Percentiles rank a stretch among this genome's conserved stretches.
phyloP scores from a whole-genome alignment of 1,140 invertebrate species.

The Drosophila eugracilis region DNA sequence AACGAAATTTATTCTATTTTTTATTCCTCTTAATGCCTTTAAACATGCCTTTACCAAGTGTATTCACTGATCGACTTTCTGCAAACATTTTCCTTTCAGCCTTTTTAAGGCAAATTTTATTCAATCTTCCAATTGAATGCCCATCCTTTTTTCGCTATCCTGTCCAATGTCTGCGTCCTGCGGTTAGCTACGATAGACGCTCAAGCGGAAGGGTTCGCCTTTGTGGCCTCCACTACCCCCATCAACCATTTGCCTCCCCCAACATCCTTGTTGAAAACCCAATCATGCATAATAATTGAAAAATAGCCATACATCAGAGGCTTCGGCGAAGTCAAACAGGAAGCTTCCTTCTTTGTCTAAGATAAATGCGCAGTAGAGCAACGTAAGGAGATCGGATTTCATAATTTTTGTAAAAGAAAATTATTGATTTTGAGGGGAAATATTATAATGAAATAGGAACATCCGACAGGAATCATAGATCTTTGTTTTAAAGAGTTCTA shows the following conservation, averaged over 20 bases:
- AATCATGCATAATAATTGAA: conserved; percentile 84
- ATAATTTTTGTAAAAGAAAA: conserved; percentile 61
- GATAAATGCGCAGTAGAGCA: conserved; percentile 41
- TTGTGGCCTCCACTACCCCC: conserved; percentile 33
- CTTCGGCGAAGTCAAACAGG: conserved; percentile 20
- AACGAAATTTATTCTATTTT: neutral
- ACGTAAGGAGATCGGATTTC: conserved; percentile 56
- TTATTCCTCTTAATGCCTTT: neutral
- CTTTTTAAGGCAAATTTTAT: conserved; percentile 84
- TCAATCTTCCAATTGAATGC: conserved; percentile 84
- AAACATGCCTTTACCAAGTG: neutral
- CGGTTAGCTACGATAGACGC: conserved; percentile 75
- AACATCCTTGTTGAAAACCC: conserved; percentile 51
- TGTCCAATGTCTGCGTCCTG: conserved; percentile 57
- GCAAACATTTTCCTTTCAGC: conserved; percentile 31
- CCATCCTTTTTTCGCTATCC: conserved; percentile 26
- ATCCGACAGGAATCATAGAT: conserved; percentile 22
- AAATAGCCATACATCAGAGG: conserved; percentile 57
- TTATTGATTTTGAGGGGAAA: conserved; percentile 49
- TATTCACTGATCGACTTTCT: neutral
- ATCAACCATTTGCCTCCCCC: neutral
- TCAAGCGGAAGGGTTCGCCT: conserved; percentile 74
- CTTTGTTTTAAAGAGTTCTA: too few relatives aligned
- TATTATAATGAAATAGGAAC: conserved; percentile 12
- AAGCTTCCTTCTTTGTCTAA: conserved; percentile 53